A percentile compares a stretch with the other conserved stretches of the same genome.
phyloP scores from a whole-genome alignment of 2,797 vertebrate species.

The Micromesistius poutassou region DNA sequence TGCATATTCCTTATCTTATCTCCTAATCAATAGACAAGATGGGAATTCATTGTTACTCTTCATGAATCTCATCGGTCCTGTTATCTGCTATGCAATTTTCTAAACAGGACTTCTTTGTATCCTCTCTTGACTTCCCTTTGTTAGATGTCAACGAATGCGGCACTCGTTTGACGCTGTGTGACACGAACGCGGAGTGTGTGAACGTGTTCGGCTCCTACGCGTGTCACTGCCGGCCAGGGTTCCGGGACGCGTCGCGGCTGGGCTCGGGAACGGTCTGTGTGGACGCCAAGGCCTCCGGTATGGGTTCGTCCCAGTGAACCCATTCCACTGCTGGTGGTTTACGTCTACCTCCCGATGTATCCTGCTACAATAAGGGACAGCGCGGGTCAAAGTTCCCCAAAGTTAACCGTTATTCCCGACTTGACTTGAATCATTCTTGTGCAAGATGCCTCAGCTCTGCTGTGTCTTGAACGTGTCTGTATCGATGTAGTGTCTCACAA shows the following conservation, averaged over 20 bases:
- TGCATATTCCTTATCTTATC: not conserved
- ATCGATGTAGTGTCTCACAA: not conserved
- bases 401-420: not conserved
- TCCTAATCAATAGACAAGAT: not conserved
- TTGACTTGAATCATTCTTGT: not conserved
- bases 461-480: not conserved
- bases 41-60: not conserved
- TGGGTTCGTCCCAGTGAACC: not conserved
- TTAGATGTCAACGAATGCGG: slow-evolving; percentile 76
- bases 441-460: too few species aligned
- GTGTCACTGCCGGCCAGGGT: slow-evolving; percentile 68
- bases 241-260: slow-evolving; percentile 52
- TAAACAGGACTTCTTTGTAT: not conserved
- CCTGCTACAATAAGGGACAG: not conserved
- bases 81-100: not conserved
- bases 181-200: slow-evolving; percentile 65
- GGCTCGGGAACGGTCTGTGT: slow-evolving; percentile 58
- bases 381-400: not conserved
- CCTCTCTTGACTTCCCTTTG: not conserved
- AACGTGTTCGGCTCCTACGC: slow-evolving; percentile 70
- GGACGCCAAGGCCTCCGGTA: slow-evolving; percentile 48
- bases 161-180: slow-evolving; percentile 66
- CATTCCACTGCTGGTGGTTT: not conserved
- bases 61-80: not conserved
- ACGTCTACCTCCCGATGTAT: not conserved